Evolutionary conservation across 37 sponge, comb jelly and placozoan species (phyloP).

Genomic region (Oopsacas minuta): DNA sequence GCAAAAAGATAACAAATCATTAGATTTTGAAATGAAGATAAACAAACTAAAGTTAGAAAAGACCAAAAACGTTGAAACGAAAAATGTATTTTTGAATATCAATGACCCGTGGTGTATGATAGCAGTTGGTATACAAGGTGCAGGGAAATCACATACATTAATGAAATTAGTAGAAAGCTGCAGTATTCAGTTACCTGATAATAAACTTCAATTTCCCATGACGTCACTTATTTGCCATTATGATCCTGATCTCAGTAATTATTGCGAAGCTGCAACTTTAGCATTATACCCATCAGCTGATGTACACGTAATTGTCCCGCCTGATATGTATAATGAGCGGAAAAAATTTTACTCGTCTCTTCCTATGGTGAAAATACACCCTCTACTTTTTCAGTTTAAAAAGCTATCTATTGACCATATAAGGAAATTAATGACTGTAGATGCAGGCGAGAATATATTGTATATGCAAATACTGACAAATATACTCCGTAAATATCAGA

Average conservation of each 20-base stretch:
- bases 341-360: background rate
- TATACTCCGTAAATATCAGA: background rate
- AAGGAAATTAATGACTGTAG: background rate
- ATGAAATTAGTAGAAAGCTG: background rate
- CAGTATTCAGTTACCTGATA: background rate
- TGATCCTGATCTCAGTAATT: background rate
- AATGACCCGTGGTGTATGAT: slow-evolving; percentile 4
- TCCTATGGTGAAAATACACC: background rate
- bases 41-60: background rate
- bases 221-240: background rate
- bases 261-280: slow-evolving; percentile 5
- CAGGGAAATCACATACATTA: background rate
- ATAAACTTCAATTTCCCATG: background rate
- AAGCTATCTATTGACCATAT: background rate
- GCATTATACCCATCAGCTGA: background rate
- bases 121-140: background rate
- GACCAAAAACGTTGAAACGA: background rate
- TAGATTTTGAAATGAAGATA: background rate
- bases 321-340: background rate
- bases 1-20: background rate
- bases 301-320: background rate
- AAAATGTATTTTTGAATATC: background rate
- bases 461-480: background rate
- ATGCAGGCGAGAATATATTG: background rate
- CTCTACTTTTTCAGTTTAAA: background rate